Percentiles rank a stretch among this genome's conserved stretches.
These are phyloP conservation scores for Opisthograptis luteolata DNA, from an alignment of 2,888 invertebrate genomes.

Conservation along the genomic window DNA sequence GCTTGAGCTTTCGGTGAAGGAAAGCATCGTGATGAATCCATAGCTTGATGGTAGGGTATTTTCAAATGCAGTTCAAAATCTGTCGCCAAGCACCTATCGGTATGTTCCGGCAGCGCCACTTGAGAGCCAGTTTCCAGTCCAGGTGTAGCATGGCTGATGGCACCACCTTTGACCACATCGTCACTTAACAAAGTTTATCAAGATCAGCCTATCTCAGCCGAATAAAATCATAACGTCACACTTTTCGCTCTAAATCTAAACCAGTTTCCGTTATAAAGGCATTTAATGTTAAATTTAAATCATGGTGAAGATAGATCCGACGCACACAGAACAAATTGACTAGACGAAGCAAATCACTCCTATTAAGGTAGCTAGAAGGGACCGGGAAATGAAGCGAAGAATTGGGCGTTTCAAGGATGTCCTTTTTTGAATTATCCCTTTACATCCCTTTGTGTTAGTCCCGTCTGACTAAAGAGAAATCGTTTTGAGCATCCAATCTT, in stretches of 20 bases:
- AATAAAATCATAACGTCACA: conserved; percentile 1
- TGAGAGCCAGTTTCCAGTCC: too few relatives aligned
- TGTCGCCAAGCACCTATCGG: too few relatives aligned
- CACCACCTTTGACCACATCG: too few relatives aligned
- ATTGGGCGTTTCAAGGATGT: conserved; percentile 45
- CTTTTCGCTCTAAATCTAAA: neutral
- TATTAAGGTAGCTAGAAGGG: conserved; percentile 41
- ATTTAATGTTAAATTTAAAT: conserved; percentile 33
- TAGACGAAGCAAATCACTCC: conserved; percentile 46
- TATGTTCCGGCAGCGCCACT: too few relatives aligned
- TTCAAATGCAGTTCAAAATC: too few relatives aligned
- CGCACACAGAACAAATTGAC: conserved; percentile 44
- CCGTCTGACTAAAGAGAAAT: conserved; percentile 36
- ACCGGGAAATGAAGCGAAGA: conserved; percentile 46
- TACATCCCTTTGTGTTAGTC: conserved; percentile 41
- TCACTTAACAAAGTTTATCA: too few relatives aligned
- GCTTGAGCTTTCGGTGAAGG: too few relatives aligned
- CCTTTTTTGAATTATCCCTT: conserved; percentile 45
- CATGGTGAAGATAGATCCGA: conserved; percentile 26
- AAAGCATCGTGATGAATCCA: too few relatives aligned
- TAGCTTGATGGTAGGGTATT: too few relatives aligned
- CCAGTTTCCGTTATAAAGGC: neutral
- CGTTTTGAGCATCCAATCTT: conserved; percentile 39
- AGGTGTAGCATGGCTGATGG: too few relatives aligned
- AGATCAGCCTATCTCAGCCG: neutral